phyloP scores from a whole-genome alignment of 2,888 invertebrate species.

The Chrysodeixis includens region DNA sequence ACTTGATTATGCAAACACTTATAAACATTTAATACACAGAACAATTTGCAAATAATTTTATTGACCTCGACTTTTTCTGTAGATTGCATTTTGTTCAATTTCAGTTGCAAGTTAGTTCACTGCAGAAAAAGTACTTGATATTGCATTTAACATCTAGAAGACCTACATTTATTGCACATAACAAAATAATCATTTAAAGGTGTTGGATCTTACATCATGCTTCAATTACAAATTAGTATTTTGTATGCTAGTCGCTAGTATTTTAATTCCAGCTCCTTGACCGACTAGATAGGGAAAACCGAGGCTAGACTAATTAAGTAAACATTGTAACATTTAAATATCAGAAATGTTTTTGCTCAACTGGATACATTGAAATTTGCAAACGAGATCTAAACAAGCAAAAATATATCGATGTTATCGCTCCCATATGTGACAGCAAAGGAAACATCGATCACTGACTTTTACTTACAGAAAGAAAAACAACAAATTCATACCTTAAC shows the following conservation, averaged over 20 bases:
- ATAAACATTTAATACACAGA: constrained; percentile 30
- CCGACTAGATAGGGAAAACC: too few species aligned
- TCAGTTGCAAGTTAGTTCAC: constrained; percentile 6
- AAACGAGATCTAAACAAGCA: constrained; percentile 51
- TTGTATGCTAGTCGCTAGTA: too few species aligned
- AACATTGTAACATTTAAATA: too few species aligned
- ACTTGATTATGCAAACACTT: constrained; percentile 23
- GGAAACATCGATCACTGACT: constrained; percentile 65
- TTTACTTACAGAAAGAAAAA: constrained; percentile 42
- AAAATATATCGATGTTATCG: constrained; percentile 56
- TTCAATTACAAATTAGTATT: too few species aligned
- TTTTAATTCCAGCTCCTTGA: too few species aligned
- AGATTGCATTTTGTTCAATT: constrained; percentile 12
- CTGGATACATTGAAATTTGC: constrained; percentile 56
- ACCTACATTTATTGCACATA: too few species aligned
- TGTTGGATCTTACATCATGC: too few species aligned
- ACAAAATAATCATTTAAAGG: too few species aligned
- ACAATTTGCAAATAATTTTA: constrained; percentile 4
- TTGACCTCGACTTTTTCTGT: constrained; percentile 25
- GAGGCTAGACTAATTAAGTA: too few species aligned
- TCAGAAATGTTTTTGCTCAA: constrained; percentile 43
- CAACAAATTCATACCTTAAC: constrained; percentile 43
- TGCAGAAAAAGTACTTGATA: too few species aligned
- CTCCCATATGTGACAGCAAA: constrained; percentile 52
- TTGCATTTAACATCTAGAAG: too few species aligned